Conservation (phyloP, 2,888 invertebrate genomes). For the Allolobophora icterica region DNA sequence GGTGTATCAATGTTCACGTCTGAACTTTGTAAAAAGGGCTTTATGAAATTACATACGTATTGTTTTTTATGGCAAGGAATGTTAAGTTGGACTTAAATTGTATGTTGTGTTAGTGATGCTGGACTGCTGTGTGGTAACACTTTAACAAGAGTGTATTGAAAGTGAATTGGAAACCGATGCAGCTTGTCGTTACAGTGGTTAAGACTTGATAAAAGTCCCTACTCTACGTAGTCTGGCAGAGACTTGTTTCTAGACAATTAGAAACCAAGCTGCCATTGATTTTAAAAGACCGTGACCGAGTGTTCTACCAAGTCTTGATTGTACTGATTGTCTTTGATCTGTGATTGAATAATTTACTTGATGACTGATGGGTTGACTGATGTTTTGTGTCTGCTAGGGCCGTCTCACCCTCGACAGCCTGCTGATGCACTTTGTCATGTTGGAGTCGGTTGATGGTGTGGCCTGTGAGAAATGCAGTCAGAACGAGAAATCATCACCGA, state of each 20-base stretch:
- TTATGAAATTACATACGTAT: too few relatives aligned
- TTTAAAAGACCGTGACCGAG: too few relatives aligned
- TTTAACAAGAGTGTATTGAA: too few relatives aligned
- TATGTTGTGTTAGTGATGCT: too few relatives aligned
- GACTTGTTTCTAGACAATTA: neutral
- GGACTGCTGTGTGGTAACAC: too few relatives aligned
- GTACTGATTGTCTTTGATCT: neutral
- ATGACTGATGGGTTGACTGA: neutral
- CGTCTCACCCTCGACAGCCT: constrained; percentile 73
- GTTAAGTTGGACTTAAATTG: too few relatives aligned
- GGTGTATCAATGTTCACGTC: too few relatives aligned
- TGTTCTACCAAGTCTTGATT: neutral
- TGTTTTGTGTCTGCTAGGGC: constrained; percentile 9
- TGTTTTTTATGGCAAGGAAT: too few relatives aligned
- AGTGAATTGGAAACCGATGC: too few relatives aligned
- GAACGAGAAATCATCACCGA: constrained; percentile 34
- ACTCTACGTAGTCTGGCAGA: neutral
- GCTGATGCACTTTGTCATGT: constrained; percentile 79
- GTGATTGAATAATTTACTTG: neutral
- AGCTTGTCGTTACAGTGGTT: neutral
- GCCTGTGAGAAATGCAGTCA: constrained; percentile 77
- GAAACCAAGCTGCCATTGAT: too few relatives aligned
- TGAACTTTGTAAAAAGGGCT: too few relatives aligned
- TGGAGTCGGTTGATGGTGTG: constrained; percentile 83
- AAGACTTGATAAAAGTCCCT: neutral